phyloP scores from a whole-genome alignment of 2,888 invertebrate genomes.

The Dynastes hyllus region DNA sequence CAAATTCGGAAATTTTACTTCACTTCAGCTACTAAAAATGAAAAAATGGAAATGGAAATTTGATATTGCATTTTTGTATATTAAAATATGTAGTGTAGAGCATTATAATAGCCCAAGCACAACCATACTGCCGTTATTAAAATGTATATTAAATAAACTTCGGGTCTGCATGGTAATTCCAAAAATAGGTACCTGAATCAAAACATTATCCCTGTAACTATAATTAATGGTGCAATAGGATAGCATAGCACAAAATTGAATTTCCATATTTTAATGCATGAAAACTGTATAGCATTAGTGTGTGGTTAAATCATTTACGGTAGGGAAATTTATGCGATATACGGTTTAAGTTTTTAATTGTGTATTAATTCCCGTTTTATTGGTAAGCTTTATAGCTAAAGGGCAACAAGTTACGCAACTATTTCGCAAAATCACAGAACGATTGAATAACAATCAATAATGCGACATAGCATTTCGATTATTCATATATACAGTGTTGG shows the following conservation, averaged over 20 bases:
- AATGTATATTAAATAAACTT: not conserved
- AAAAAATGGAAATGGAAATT: no score
- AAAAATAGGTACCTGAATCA: slow-evolving; percentile 10
- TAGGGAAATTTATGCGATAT: slow-evolving; percentile 22
- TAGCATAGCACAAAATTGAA: slow-evolving; percentile 32
- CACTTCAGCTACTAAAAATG: no score
- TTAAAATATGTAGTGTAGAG: no score
- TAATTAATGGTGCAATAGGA: slow-evolving; percentile 30
- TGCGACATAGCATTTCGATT: not conserved
- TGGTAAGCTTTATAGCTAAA: slow-evolving; percentile 14
- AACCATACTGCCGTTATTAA: no score
- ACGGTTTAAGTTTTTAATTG: slow-evolving; percentile 46
- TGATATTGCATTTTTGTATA: no score
- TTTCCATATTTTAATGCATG: slow-evolving; percentile 36
- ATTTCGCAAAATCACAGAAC: not conserved
- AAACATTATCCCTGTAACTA: slow-evolving; percentile 31
- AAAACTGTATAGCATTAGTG: slow-evolving; percentile 28
- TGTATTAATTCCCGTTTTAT: slow-evolving; percentile 43
- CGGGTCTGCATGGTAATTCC: not conserved
- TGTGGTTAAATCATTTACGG: slow-evolving; percentile 29
- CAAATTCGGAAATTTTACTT: no score
- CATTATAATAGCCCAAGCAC: no score
- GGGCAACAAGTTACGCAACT: slow-evolving; percentile 15
- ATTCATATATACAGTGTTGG: not conserved
- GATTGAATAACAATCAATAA: slow-evolving; percentile 17